A percentile compares a stretch with the other conserved stretches of the same genome.
Evolutionary conservation across 2,113 vertebrate species (phyloP).

Genomic region (Perca flavescens): DNA sequence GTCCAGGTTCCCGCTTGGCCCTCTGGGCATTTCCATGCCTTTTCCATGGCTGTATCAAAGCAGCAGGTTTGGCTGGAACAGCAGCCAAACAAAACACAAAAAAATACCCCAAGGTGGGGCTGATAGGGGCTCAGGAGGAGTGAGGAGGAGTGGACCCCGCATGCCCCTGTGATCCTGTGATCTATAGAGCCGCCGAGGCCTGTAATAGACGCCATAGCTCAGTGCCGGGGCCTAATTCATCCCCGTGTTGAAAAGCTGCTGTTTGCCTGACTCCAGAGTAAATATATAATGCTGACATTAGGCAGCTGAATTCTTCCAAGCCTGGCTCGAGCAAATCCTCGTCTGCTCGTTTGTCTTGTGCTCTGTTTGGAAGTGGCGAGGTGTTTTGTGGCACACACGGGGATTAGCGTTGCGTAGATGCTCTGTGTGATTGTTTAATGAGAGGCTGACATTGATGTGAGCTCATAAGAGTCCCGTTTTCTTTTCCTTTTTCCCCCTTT

Average conservation of each 20-base stretch:
- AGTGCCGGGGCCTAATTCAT: slow-evolving; percentile 72
- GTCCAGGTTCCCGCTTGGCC: slow-evolving; percentile 72
- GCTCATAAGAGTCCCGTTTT: slow-evolving; percentile 62
- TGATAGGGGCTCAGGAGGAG: slow-evolving; percentile 59
- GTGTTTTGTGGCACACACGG: slow-evolving; percentile 52
- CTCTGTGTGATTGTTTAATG: slow-evolving; percentile 73
- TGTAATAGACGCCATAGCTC: slow-evolving; percentile 73
- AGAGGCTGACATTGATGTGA: slow-evolving; percentile 73
- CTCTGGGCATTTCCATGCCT: slow-evolving; percentile 78
- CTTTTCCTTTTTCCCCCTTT: slow-evolving; percentile 32
- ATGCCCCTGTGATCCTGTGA: slow-evolving; percentile 74
- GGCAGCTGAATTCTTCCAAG: slow-evolving; percentile 70
- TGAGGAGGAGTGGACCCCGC: slow-evolving; percentile 68
- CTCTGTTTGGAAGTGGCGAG: slow-evolving; percentile 62
- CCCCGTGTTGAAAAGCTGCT: slow-evolving; percentile 74
- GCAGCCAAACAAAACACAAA: slow-evolving; percentile 69
- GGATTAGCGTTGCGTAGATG: slow-evolving; percentile 66
- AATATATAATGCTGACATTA: slow-evolving; percentile 74
- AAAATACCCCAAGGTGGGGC: slow-evolving; percentile 56
- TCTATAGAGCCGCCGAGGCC: slow-evolving; percentile 78
- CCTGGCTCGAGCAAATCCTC: slow-evolving; percentile 66
- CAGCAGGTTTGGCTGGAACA: slow-evolving; percentile 71
- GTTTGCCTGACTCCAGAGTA: slow-evolving; percentile 74
- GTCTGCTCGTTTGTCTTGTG: slow-evolving; percentile 67
- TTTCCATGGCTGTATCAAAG: slow-evolving; percentile 72